phyloP scores from a whole-genome alignment of 2,888 invertebrate species.

The Apoderus coryli region DNA sequence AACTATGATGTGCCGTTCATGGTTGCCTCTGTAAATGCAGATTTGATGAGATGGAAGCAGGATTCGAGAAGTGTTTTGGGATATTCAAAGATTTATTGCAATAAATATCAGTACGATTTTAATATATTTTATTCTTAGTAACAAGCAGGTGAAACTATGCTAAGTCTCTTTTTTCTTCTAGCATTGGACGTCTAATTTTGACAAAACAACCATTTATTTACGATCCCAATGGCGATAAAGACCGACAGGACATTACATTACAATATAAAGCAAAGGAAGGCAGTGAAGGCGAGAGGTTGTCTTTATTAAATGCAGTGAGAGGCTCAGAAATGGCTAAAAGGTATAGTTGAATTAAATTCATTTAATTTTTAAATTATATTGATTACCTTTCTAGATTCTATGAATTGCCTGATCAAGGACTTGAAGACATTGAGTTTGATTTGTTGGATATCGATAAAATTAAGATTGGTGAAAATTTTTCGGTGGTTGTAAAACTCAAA shows the following conservation, averaged over 20 bases:
- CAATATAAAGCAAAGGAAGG: slow-evolving; percentile 63
- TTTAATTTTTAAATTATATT: too few relatives aligned
- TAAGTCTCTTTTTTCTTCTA: too few relatives aligned
- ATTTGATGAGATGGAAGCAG: slow-evolving; percentile 62
- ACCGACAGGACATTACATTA: slow-evolving; percentile 52
- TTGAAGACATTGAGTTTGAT: slow-evolving; percentile 47
- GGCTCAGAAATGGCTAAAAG: slow-evolving; percentile 51
- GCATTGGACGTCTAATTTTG: slow-evolving; percentile 58
- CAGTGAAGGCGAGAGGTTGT: slow-evolving; percentile 53
- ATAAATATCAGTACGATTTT: slow-evolving; percentile 57
- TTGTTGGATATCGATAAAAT: slow-evolving; percentile 53
- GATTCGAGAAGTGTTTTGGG: slow-evolving; percentile 48
- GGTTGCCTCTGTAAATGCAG: slow-evolving; percentile 65
- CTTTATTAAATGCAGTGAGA: slow-evolving; percentile 62
- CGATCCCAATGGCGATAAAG: slow-evolving; percentile 56
- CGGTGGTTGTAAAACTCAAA: slow-evolving; percentile 48
- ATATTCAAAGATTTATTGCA: slow-evolving; percentile 51
- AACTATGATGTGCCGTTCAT: slow-evolving; percentile 61
- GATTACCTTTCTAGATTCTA: too few relatives aligned
- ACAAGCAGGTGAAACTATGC: too few relatives aligned
- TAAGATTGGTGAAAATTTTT: slow-evolving; percentile 53
- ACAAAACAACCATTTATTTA: slow-evolving; percentile 61
- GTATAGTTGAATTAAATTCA: too few relatives aligned
- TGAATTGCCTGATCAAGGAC: slow-evolving; percentile 38
- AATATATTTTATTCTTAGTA: background rate